Percentiles rank a stretch among this genome's conserved stretches.
phyloP scores from a whole-genome alignment of 2,888 invertebrate genomes.

The Diaperis boleti region DNA sequence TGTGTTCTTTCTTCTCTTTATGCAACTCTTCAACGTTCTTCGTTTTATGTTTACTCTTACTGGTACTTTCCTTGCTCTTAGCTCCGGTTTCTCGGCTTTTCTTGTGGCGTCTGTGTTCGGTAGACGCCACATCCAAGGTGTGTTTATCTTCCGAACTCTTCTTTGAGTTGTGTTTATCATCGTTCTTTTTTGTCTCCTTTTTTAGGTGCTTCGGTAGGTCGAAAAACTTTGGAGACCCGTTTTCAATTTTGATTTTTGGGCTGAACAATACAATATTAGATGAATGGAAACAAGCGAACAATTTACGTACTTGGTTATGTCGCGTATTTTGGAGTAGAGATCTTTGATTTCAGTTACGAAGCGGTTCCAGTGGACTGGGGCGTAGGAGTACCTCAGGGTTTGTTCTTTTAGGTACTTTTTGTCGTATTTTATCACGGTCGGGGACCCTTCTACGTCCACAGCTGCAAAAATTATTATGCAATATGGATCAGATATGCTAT shows the following conservation, averaged over 20 bases:
- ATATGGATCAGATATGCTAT: no score
- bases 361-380: conserved; percentile 59
- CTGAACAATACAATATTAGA: no score
- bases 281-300: conserved; percentile 1
- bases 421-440: conserved; percentile 69
- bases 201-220: conserved; percentile 41
- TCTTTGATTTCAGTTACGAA: conserved; percentile 58
- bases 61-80: not conserved
- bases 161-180: conserved; percentile 47
- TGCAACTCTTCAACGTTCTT: conserved; percentile 36
- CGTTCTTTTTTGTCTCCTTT: conserved; percentile 20
- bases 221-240: conserved; percentile 57
- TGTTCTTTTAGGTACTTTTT: conserved; percentile 64
- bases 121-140: conserved; percentile 57
- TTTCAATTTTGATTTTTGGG: conserved; percentile 64
- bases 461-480: no score
- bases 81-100: conserved; percentile 7
- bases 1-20: conserved; percentile 24
- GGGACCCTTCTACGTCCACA: conserved; percentile 71
- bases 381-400: conserved; percentile 59
- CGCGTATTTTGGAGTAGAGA: conserved; percentile 59
- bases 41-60: conserved; percentile 23
- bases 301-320: conserved; percentile 57
- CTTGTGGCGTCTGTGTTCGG: conserved; percentile 56
- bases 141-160: conserved; percentile 53